A percentile compares a stretch with the other conserved stretches of the same genome.
phyloP scores from a whole-genome alignment of 2,797 vertebrate species.

The Buphagus erythrorhynchus region DNA sequence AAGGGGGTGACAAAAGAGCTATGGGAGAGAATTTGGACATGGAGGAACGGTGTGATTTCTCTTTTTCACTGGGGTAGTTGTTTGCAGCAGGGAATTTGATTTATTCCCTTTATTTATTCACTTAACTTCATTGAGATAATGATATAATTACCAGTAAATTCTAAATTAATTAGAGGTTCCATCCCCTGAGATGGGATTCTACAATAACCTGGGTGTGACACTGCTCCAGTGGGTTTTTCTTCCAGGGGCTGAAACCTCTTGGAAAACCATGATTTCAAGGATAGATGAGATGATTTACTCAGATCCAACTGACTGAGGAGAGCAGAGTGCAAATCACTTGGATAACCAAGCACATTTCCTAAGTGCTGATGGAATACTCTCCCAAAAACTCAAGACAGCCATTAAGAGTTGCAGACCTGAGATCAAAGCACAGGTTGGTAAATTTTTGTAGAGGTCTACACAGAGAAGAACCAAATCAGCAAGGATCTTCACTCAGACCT shows the following conservation, averaged over 20 bases:
- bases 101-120: not conserved
- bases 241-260: not conserved
- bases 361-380: not conserved
- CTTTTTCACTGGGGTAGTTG: not conserved
- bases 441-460: not conserved
- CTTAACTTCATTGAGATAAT: not conserved
- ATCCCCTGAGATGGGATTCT: not conserved
- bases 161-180: not conserved
- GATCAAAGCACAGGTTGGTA: not conserved
- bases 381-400: not conserved
- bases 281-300: not conserved
- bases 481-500: not conserved
- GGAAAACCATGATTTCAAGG: not conserved
- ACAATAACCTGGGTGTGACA: not conserved
- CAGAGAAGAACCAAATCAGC: not conserved
- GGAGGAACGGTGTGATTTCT: rapidly evolving
- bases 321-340: not conserved
- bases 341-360: not conserved
- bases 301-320: not conserved
- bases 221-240: not conserved
- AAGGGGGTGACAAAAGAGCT: not conserved
- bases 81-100: not conserved
- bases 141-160: not conserved
- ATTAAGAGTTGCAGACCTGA: not conserved
- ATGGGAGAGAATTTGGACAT: not conserved